phyloP scores from a whole-genome alignment of 2,797 vertebrate genomes.

The Carcharodon carcharias region DNA sequence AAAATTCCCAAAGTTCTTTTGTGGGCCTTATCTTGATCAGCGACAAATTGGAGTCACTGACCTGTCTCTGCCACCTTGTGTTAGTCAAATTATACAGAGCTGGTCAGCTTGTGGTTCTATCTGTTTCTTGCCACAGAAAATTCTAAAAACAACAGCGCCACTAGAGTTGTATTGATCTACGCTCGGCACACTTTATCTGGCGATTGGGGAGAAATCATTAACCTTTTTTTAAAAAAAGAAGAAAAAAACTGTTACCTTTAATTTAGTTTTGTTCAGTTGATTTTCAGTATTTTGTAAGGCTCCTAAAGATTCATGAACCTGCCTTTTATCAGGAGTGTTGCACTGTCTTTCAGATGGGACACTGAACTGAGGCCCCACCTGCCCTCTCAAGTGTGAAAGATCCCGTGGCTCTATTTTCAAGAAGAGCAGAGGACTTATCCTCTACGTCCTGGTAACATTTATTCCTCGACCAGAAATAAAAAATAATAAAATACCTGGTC shows the following conservation, averaged over 20 bases:
- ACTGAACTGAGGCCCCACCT: background rate
- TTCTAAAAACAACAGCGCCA: background rate
- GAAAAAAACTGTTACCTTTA: background rate
- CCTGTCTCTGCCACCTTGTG: background rate
- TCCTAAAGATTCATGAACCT: background rate
- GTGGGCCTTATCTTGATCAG: background rate
- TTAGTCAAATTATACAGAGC: background rate
- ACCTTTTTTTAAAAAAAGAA: background rate
- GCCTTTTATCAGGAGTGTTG: background rate
- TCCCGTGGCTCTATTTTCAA: background rate
- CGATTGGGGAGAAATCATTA: background rate
- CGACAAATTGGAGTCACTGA: background rate
- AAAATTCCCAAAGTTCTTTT: background rate
- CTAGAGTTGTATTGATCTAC: background rate
- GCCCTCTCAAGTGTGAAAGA: background rate
- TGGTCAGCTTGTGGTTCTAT: background rate
- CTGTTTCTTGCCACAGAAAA: background rate
- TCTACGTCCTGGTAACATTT: background rate
- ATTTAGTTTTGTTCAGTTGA: background rate
- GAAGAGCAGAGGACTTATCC: background rate
- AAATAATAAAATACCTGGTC: background rate
- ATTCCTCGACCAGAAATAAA: background rate
- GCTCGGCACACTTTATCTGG: background rate
- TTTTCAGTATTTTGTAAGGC: background rate
- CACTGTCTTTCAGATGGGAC: background rate